Evolutionary conservation across 37 sponge, comb jelly and placozoan genomes (phyloP).

Genomic region (Agelas oroides): DNA sequence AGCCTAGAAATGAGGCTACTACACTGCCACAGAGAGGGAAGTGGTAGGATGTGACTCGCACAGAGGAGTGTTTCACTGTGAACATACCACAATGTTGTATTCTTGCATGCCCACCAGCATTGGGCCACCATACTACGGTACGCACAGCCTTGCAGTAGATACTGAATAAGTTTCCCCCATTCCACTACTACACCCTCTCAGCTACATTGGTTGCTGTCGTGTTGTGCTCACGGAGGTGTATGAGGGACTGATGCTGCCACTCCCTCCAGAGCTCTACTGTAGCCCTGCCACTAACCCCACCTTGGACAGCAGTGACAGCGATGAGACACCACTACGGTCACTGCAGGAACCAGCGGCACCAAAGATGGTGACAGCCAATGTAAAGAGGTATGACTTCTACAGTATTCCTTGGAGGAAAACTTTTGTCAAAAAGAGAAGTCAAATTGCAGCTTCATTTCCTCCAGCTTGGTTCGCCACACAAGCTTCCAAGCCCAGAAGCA

Average conservation of each 20-base stretch:
- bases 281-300: background rate
- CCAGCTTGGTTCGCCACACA: background rate
- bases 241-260: conserved; percentile 59
- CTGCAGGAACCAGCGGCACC: conserved; percentile 18
- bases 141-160: too few species aligned
- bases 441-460: background rate
- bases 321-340: background rate
- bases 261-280: conserved; percentile 27
- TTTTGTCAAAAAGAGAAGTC: too few species aligned
- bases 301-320: background rate
- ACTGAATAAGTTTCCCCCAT: too few species aligned
- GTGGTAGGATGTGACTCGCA: too few species aligned
- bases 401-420: too few species aligned
- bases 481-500: conserved; percentile 31
- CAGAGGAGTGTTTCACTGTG: too few species aligned
- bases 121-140: too few species aligned
- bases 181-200: background rate
- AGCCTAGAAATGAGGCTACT: too few species aligned
- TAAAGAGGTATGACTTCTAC: background rate
- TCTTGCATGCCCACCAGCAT: too few species aligned
- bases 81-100: too few species aligned
- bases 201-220: conserved; percentile 30
- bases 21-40: too few species aligned
- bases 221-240: conserved; percentile 39
- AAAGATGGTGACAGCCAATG: background rate